Percentiles rank a stretch among this genome's conserved stretches.
Evolutionary conservation across 2,113 vertebrate species (phyloP).

Genomic region (Cyanoliseus patagonus): DNA sequence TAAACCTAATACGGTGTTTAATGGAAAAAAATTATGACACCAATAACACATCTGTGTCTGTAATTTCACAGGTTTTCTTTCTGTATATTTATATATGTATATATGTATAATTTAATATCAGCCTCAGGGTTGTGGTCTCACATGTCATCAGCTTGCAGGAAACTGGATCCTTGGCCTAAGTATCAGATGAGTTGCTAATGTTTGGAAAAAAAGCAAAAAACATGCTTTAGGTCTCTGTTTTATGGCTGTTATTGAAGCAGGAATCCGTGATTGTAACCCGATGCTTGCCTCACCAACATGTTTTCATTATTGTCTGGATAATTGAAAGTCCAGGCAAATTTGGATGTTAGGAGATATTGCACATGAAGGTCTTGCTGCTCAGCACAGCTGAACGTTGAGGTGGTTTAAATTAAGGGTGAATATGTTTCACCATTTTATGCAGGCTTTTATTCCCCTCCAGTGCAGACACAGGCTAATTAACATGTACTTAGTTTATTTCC

Average conservation of each 20-base stretch:
- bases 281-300: slow-evolving; percentile 31
- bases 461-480: not conserved
- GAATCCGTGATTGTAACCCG: slow-evolving; percentile 73
- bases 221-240: slow-evolving; percentile 75
- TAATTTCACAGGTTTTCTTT: slow-evolving; percentile 65
- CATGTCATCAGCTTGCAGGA: slow-evolving; percentile 71
- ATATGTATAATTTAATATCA: slow-evolving; percentile 57
- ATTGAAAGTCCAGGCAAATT: slow-evolving; percentile 77
- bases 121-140: slow-evolving; percentile 60
- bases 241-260: slow-evolving; percentile 76
- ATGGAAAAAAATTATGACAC: slow-evolving; percentile 57
- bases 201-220: slow-evolving; percentile 67
- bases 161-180: slow-evolving; percentile 71
- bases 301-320: slow-evolving; percentile 60
- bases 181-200: slow-evolving; percentile 84
- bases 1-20: slow-evolving; percentile 62
- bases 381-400: not conserved
- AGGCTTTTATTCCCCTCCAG: not conserved
- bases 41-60: slow-evolving; percentile 70
- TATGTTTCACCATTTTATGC: not conserved
- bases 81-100: slow-evolving; percentile 54
- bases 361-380: not conserved
- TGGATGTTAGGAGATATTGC: not conserved
- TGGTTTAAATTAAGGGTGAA: not conserved
- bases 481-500: not conserved